phyloP scores from a whole-genome alignment of 2,113 vertebrate species.

The Vireo altiloquus region DNA sequence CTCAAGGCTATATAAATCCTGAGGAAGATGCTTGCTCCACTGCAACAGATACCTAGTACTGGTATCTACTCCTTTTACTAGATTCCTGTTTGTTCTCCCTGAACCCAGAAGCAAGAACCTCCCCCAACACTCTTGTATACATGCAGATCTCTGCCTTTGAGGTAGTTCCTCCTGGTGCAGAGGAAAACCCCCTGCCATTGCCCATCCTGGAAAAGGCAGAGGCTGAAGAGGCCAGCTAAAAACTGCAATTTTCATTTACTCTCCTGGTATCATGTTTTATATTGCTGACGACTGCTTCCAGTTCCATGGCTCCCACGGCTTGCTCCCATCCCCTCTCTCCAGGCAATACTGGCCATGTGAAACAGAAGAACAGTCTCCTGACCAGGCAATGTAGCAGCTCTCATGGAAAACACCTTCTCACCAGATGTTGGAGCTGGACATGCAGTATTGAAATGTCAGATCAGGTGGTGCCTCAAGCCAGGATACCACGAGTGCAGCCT shows the following conservation, averaged over 20 bases:
- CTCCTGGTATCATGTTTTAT: background rate
- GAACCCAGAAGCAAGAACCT: background rate
- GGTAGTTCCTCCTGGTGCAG: background rate
- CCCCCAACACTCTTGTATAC: background rate
- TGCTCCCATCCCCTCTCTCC: background rate
- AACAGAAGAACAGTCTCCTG: background rate
- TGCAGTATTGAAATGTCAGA: rapidly evolving
- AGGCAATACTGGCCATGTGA: background rate
- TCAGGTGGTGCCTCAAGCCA: background rate
- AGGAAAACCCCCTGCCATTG: background rate
- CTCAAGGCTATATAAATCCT: background rate
- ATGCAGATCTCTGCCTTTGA: background rate
- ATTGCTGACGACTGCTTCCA: rapidly evolving
- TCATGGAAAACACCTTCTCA: background rate
- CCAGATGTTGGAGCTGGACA: background rate
- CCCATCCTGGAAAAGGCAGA: background rate
- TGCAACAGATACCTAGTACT: background rate
- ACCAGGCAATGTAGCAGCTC: background rate
- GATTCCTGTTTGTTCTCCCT: background rate
- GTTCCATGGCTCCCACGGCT: background rate
- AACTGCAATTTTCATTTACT: background rate
- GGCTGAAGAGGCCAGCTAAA: background rate
- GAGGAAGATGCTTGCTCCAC: background rate
- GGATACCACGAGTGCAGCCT: background rate
- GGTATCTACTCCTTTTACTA: background rate